Evolutionary conservation across 2,113 vertebrate genomes (phyloP).

Genomic region (Chamaetylas fuelleborni): DNA sequence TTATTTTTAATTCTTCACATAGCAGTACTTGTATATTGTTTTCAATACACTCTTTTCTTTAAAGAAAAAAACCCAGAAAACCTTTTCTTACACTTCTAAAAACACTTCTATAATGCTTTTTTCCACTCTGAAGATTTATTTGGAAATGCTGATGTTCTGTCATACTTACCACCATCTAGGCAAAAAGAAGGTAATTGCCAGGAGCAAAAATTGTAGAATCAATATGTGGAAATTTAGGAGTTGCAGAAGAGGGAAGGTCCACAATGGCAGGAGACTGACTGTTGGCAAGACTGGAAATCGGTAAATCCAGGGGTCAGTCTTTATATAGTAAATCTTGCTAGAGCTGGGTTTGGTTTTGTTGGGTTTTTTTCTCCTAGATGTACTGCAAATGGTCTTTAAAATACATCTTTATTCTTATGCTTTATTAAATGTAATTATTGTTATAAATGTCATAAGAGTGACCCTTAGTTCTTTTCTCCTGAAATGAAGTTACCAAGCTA

Average conservation of each 20-base stretch:
- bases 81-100: not conserved
- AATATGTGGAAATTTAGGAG: not conserved
- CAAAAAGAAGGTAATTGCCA: not conserved
- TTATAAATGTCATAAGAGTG: not conserved
- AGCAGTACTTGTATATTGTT: not conserved
- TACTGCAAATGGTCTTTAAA: not conserved
- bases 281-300: not conserved
- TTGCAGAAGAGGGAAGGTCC: not conserved
- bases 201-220: not conserved
- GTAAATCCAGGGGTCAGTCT: not conserved
- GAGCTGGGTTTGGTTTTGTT: not conserved
- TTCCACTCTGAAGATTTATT: not conserved
- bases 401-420: not conserved
- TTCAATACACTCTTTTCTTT: not conserved
- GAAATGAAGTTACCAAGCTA: not conserved
- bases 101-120: not conserved
- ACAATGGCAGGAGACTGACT: not conserved
- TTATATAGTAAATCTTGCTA: not conserved
- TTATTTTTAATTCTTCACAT: not conserved
- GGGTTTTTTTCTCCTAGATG: fast-evolving
- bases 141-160: not conserved
- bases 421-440: not conserved
- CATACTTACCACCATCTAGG: not conserved
- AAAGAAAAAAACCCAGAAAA: not conserved
- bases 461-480: not conserved